A percentile compares a stretch with the other conserved stretches of the same genome.
These are phyloP conservation scores for Synergus umbraculus DNA, from an alignment of 2,888 invertebrate genomes.

Conservation along the genomic window DNA sequence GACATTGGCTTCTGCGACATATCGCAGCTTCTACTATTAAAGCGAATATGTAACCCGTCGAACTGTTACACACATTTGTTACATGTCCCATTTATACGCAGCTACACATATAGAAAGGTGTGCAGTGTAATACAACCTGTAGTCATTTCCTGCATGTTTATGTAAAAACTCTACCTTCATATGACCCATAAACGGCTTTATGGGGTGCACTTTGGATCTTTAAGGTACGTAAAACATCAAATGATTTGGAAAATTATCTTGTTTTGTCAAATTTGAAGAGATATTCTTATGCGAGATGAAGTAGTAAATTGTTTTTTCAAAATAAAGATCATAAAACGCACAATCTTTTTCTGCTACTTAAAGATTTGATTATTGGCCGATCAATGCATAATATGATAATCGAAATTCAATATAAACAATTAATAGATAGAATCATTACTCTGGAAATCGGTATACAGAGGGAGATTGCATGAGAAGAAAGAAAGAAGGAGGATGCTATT, in stretches of 20 bases:
- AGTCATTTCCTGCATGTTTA: neutral
- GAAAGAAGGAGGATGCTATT: no score
- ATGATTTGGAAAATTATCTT: neutral
- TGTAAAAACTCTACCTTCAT: neutral
- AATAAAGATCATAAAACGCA: no score
- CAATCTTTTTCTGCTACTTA: no score
- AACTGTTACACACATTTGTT: neutral
- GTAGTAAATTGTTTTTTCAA: no score
- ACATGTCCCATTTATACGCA: neutral
- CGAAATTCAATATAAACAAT: no score
- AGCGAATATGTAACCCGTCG: neutral
- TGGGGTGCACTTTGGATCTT: neutral
- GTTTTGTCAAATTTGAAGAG: neutral
- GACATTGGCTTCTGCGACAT: neutral
- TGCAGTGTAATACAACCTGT: neutral
- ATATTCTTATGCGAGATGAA: no score
- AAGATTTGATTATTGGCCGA: no score
- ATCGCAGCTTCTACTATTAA: neutral
- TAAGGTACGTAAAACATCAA: neutral
- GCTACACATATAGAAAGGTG: neutral
- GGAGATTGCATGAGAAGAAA: no score
- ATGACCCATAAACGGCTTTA: neutral
- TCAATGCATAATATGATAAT: no score
- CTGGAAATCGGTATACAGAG: neutral
- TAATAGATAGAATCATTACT: neutral